Base-by-base conservation (phyloP, 2,888 invertebrate genomes). In the Didymodactylos carnosus region DNA sequence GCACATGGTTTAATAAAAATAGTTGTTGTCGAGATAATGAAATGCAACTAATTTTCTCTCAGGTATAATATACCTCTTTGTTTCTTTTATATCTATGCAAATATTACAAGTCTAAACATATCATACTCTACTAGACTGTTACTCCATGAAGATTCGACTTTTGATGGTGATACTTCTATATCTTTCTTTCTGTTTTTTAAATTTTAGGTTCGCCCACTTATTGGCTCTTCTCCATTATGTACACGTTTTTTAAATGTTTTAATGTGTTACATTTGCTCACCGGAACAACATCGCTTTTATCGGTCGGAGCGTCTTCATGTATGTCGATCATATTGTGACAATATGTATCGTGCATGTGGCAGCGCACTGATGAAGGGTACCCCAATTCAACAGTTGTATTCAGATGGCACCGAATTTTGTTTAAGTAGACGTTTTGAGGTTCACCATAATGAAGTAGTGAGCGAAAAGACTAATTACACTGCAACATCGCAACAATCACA, bases 241-340 rank as follows among this genome's bases (percentile, higher is more conserved):
- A 82, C 82, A 75, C 77, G 78, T 71, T 82, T 82, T 76, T 79
- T 82, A 7, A 83, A 83, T 77, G 82, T 81, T 76, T 78, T 83
- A 35, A 83, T 83, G 83, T 83, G 83, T 75, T 83, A 83, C 76
- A 80, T 83, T 11, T 83, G 83, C 76, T 80, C 82, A 2, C 83
- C 83, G 1, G 78, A 80, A 75, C 83, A 83, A 78, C 80, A 81
- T 76, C 53, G 39, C 41, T 77, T 77, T 69, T 83, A 82, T 77
- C 75, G 78, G 35, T 77, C 78, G 69, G 83, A 83, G 77, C 78
- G 80, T 49, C 76, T 83, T 75, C 81, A 80, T 0, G 82, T 83
- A 13, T 83, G 83, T 76, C 79, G 79, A 72, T 79, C 80, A 39
- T 83, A 83, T 76, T 83, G 83, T 76, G 79, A 83, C 75, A 77